Base-by-base conservation (phyloP, 2,113 vertebrate species). In the Leptosomus discolor region DNA sequence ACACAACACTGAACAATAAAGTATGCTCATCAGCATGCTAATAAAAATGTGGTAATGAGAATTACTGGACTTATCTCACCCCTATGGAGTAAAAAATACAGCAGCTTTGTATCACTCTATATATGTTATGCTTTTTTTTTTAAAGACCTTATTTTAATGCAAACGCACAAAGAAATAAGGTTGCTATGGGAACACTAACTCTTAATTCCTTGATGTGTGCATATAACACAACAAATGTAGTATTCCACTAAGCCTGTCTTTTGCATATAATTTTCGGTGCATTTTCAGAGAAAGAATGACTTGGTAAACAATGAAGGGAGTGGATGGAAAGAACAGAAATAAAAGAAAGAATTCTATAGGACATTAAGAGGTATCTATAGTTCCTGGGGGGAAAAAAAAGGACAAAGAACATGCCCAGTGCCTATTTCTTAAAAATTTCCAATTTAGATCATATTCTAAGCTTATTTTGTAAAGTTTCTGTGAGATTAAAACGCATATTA, bases 171-270 rank as follows among this genome's bases (percentile, higher is more conserved):
- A 96, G 86, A 85, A 96, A 67, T 88, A 86, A 81, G 86, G 96
- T 97, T 97, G 90, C 96, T 84, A 96, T 97, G 96, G 97, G 45
- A 97, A 97, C 96, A 23, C 80, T 60, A 85, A 93, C 90, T 95
- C 75, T 94, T 97, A 97, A 94, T 95, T 92, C 89, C 30, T 65
- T 92, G 69, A 79, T 84, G 61, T 81, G 67, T 83, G 63, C 10
- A 4, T 83, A 63, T 82, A 92, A 83, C 84, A 87, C 81, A 97
- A 94, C 85, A 92, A 96, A 73, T 89, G 58, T 75, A 78, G n/a
- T 60, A 61, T 90, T 90, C 75, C 67, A 46, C 60, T 80, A 69
- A 88, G 78, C 76, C 53, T 89, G 43, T 63, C 75, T 93, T 88
- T 67, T 87, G 89, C 89, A 69, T 93, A 58, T 54, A 39, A 58